Evolutionary conservation across 2,113 vertebrate genomes (phyloP).

Genomic region (Lepus europaeus): DNA sequence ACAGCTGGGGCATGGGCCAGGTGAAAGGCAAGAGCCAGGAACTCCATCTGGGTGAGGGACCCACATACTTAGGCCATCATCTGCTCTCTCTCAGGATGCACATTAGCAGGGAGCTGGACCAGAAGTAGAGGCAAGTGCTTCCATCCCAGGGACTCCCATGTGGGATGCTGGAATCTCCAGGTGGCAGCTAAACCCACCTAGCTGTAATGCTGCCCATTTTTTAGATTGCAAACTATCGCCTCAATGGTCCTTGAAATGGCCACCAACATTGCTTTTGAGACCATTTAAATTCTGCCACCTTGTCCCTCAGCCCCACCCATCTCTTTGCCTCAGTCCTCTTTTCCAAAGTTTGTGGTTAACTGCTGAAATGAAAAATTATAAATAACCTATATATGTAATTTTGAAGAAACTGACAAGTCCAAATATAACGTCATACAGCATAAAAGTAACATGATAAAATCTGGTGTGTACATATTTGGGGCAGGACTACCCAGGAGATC

Average conservation of each 20-base stretch:
- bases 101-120: too few relatives aligned
- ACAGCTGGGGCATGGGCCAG: too few relatives aligned
- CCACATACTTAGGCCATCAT: too few relatives aligned
- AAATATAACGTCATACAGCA: background rate
- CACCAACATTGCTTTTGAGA: constrained; percentile 33
- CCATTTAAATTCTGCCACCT: constrained; percentile 28
- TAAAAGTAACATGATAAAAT: constrained; percentile 32
- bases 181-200: too few relatives aligned
- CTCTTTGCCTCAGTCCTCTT: background rate
- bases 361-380: background rate
- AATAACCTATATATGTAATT: background rate
- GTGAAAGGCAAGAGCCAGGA: too few relatives aligned
- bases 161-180: too few relatives aligned
- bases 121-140: too few relatives aligned
- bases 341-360: constrained; percentile 51
- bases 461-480: background rate
- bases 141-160: too few relatives aligned
- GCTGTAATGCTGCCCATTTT: background rate
- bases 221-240: constrained; percentile 13
- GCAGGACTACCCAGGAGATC: background rate
- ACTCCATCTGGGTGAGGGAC: too few relatives aligned
- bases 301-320: background rate
- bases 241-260: constrained; percentile 32
- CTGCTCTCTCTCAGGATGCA: too few relatives aligned
- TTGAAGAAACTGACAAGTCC: background rate